Evolutionary conservation across 2,113 vertebrate species (phyloP).

Genomic region (Lonchura striata): DNA sequence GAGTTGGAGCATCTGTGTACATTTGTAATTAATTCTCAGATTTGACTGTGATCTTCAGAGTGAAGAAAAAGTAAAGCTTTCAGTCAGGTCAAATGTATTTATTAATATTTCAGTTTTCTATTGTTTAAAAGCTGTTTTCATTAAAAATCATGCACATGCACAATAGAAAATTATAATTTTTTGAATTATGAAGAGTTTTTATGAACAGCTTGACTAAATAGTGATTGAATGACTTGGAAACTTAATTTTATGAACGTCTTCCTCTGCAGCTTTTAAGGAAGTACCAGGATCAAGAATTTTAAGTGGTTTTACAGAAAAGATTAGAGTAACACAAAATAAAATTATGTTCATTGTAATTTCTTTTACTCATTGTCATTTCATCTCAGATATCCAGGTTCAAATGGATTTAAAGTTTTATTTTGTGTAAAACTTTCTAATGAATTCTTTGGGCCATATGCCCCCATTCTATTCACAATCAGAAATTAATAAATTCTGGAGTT

Average conservation of each 20-base stretch:
- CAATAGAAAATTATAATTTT: not conserved
- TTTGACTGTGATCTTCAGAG: not conserved
- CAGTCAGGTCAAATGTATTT: not conserved
- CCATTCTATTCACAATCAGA: not conserved
- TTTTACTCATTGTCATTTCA: not conserved
- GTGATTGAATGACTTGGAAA: not conserved
- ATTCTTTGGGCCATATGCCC: not conserved
- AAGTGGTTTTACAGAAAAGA: not conserved
- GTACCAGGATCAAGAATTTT: not conserved
- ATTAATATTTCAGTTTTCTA: not conserved
- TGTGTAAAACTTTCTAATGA: not conserved
- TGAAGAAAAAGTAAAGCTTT: not conserved
- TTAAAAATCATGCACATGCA: not conserved
- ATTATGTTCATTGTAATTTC: not conserved
- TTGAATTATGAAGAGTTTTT: not conserved
- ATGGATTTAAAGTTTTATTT: not conserved
- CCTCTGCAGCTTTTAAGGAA: not conserved
- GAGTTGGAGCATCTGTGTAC: not conserved
- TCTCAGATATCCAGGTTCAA: not conserved
- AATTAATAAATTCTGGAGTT: not conserved
- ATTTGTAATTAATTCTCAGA: not conserved
- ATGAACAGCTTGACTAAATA: not conserved
- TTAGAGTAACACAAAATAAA: not conserved
- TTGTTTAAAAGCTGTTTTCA: not conserved
- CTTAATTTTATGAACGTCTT: not conserved